Percentiles rank a stretch among this genome's conserved stretches.
These are phyloP conservation scores for Drosophila lini DNA, from an alignment of 1,140 invertebrate species.

Conservation along the genomic window DNA sequence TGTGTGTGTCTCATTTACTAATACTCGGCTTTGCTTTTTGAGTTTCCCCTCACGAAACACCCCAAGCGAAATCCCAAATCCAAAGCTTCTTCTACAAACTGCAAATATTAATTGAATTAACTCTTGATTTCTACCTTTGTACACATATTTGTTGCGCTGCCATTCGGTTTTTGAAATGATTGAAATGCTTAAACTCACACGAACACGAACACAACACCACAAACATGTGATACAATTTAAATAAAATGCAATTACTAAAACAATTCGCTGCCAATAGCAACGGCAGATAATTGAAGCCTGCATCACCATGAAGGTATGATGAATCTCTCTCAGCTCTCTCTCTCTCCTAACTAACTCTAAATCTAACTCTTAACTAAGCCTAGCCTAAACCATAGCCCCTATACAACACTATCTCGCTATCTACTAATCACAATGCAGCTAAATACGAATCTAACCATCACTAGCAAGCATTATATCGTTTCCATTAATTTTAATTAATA, in stretches of 20 bases:
- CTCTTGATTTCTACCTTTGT: conserved; percentile 63
- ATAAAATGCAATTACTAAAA: conserved; percentile 54
- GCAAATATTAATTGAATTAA: conserved; percentile 61
- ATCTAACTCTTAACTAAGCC: conserved; percentile 30
- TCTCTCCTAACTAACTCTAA: conserved; percentile 57
- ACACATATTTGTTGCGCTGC: conserved; percentile 71
- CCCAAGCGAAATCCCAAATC: conserved; percentile 33
- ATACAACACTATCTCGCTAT: conserved; percentile 36
- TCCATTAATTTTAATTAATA: conserved; percentile 39
- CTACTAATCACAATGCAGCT: conserved; percentile 47
- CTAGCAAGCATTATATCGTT: conserved; percentile 39
- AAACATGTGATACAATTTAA: conserved; percentile 50
- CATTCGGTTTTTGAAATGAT: conserved; percentile 51
- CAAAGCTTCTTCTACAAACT: conserved; percentile 38
- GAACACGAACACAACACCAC: conserved; percentile 37
- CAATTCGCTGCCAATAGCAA: conserved; percentile 84
- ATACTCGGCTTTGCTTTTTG: conserved; percentile 33
- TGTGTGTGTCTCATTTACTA: conserved; percentile 31
- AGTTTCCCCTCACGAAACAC: conserved; percentile 20
- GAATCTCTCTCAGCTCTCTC: conserved; percentile 64
- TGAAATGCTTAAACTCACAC: conserved; percentile 47
- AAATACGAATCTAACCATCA: conserved; percentile 40
- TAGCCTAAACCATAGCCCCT: conserved; percentile 37
- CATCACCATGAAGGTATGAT: conserved; percentile 94
- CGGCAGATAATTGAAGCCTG: conserved; percentile 96